phyloP scores from a whole-genome alignment of 37 sponge, comb jelly and placozoan species.

The Petrosia ficiformis region DNA sequence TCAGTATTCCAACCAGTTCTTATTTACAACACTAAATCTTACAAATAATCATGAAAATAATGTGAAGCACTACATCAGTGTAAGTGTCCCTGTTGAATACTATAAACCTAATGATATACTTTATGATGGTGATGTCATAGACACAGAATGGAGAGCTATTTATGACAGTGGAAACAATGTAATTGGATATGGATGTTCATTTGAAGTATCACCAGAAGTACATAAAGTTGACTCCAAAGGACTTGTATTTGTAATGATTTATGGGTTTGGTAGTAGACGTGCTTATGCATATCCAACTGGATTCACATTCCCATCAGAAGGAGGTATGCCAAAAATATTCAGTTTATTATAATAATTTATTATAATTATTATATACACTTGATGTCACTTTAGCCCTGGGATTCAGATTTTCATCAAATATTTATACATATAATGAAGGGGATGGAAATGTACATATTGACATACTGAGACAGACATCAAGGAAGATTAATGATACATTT shows the following conservation, averaged over 20 bases:
- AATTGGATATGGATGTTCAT: neutral
- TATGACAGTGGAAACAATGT: neutral
- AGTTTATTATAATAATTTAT: too few species aligned
- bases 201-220: neutral
- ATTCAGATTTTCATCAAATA: too few species aligned
- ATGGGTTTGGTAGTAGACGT: neutral
- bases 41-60: neutral
- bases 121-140: neutral
- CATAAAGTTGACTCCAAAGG: neutral
- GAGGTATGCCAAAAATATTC: too few species aligned
- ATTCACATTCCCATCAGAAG: neutral
- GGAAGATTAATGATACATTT: too few species aligned
- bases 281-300: slow-evolving; percentile 6
- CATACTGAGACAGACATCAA: too few species aligned
- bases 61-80: neutral
- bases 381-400: too few species aligned
- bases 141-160: neutral
- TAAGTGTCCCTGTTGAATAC: neutral
- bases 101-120: neutral
- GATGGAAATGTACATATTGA: too few species aligned
- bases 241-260: slow-evolving; percentile 1
- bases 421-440: too few species aligned
- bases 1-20: neutral
- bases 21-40: neutral
- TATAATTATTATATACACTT: too few species aligned